Percentiles rank a stretch among this genome's conserved stretches.
Conservation (phyloP, 2,113 vertebrate species). For the Scomber scombrus region DNA sequence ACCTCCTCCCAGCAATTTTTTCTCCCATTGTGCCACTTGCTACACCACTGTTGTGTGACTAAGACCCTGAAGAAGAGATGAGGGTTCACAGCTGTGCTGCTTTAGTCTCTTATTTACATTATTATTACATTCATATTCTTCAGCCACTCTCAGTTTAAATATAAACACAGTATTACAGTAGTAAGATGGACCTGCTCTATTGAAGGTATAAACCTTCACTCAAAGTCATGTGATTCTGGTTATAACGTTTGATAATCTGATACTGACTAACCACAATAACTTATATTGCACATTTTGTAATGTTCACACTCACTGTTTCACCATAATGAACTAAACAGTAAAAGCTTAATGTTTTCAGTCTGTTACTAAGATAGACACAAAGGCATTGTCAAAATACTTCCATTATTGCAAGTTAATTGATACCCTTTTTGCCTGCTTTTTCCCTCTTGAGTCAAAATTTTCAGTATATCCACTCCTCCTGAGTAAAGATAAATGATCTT, state of each 20-base stretch:
- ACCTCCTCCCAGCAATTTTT: slow-evolving; percentile 11
- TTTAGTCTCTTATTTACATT: slow-evolving; percentile 62
- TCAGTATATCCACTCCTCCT: slow-evolving; percentile 38
- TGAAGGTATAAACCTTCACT: slow-evolving; percentile 23
- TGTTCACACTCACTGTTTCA: slow-evolving; percentile 46
- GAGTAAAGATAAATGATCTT: slow-evolving; percentile 44
- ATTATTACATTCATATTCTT: slow-evolving; percentile 73
- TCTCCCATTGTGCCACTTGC: slow-evolving; percentile 20
- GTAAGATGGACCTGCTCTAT: slow-evolving; percentile 31
- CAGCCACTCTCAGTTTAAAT: slow-evolving; percentile 40
- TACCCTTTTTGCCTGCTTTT: neutral
- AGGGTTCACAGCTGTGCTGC: slow-evolving; percentile 46
- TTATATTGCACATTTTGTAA: slow-evolving; percentile 61
- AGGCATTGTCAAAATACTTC: slow-evolving; percentile 21
- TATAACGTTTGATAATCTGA: slow-evolving; percentile 37
- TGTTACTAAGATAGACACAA: slow-evolving; percentile 58
- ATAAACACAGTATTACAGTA: slow-evolving; percentile 39
- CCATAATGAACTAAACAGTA: slow-evolving; percentile 41
- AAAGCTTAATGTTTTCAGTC: slow-evolving; percentile 45
- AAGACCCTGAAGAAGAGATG: slow-evolving; percentile 72
- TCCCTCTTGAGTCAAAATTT: neutral
- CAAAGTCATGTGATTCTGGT: slow-evolving; percentile 6
- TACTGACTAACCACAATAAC: slow-evolving; percentile 53
- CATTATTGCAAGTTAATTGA: slow-evolving; percentile 54
- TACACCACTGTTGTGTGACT: slow-evolving; percentile 49